Evolutionary conservation across 2,797 vertebrate species (phyloP), one percentile per base, ranked within the genome.

Genomic region (Thaleichthys pacificus): DNA sequence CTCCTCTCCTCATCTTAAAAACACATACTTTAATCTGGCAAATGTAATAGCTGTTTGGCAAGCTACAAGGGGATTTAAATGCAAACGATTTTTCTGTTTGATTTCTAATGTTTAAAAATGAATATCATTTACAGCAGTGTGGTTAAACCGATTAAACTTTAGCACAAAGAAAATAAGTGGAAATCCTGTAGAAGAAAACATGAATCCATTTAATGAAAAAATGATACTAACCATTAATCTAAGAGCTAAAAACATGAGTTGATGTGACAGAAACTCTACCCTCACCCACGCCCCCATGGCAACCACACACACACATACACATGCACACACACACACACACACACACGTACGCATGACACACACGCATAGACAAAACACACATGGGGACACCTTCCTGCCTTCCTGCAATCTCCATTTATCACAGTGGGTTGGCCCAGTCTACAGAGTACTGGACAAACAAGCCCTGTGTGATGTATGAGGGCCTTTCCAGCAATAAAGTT

Each of bases 381-480:
- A 66, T 75, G 19, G 62, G 74, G 66, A 79, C 82, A 77, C 88
- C 78, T 82, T 85, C 30, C 30, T 32, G 1, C 88, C 87, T 87
- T 85, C 88, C 89, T 87, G 87, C 89, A 61, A 8, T 85, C 83
- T 87, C 86, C 92, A 94, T 95, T 95, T 89, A 94, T 96, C 94
- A 96, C 89, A 69, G 84, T 80, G 86, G 90, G 87, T 92, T 77
- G 78, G 90, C 74, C 87, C 90, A 87, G 87, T 82, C 89, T 89
- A 87, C 91, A 91, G 90, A 88, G 89, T 91, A 93, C 90, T 89
- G 90, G 87, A 93, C 93, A 94, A 96, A 96, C 95, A 96, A 96
- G 95, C 94, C 89, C 86, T 91, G 87, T 81, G 90, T 95, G 95
- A 96, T 95, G 93, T 94, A 95, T 93, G 94, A 89, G 88, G 86